Evolutionary conservation across 2,113 vertebrate species (phyloP), one percentile per base, ranked within the genome.

Genomic region (Daphoenositta chrysoptera): DNA sequence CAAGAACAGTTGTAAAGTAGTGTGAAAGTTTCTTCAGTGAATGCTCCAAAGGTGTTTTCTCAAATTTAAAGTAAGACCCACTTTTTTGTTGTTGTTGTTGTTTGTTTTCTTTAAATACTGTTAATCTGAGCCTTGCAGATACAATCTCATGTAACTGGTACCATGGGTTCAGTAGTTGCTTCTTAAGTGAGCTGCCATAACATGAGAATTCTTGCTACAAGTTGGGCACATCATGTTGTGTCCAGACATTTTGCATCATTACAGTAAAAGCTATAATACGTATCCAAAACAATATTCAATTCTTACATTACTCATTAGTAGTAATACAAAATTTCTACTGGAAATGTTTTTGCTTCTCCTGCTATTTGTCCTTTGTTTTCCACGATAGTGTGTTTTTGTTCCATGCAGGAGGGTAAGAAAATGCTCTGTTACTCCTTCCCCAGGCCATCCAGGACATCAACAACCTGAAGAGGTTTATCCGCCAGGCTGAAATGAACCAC

Each of bases 391-490:
- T 60, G 14, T 27, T 75, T 65, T 39, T 4, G 23, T 79, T 37
- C 54, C 19, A 10, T 1, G 13, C 2, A 27, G n/a, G 53, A 78
- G 12, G 42, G 4, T 72, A 69, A 60, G 48, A 24, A 66, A 23
- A 75, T 37, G 48, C 50, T 82, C 64, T 80, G 27, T 58, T 85
- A 6, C 90, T 98, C 45, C 95, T 75, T 84, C 76, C 68, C 27
- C 98, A 99, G 99, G 99, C 99, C 69, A 99, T 99, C 82, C 99
- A 99, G 97, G 99, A 99, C 96, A 99, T 99, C 97, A 99, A 99
- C 98, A 99, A 99, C 97, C 98, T 99, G 97, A 99, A 99, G 98
- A 98, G 99, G 53, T 99, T 99, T 66, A 99, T 99, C 97, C 98
- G 98, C 3, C 99, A 99, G 98, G 99, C 99, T 2, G 99, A 99